Evolutionary conservation across 2,113 vertebrate genomes (phyloP), one percentile per base, ranked within the genome.

Genomic region (Plotosus lineatus): DNA sequence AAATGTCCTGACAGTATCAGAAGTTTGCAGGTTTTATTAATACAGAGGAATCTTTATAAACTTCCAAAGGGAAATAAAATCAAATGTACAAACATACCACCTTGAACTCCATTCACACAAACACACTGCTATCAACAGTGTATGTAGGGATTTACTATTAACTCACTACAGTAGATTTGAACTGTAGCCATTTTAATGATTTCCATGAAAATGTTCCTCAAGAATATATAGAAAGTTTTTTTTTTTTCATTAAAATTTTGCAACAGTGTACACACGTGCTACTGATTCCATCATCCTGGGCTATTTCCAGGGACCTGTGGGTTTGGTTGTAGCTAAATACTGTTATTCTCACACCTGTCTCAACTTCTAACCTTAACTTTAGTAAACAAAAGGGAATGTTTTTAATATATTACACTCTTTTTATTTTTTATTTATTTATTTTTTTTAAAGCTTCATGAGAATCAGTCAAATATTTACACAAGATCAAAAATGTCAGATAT

Each of bases 11-110:
- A 31, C 69, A 72, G 33, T 72, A 46, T 72, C 46, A 33, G 28
- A 50, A 72, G 44, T 21, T 50, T 68, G 31, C 40, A 44, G 11
- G 4, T 68, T 44, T 72, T 72, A 72, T 72, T 72, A 72, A 31
- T 71, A 31, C 50, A 33, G 69, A 46, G 33, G 26, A 15, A 21
- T 31, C n/a, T 71, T 48, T 50, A 71, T 48, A 48, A 48, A 9
- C 46, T 33, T 2, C 33, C 17, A 50, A 3, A 31, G 42, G 40
- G 44, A 44, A 68, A 68, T 68, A 71, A 69, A 71, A 28, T 42
- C 15, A 72, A 72, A 72, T 72, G 3, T 46, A 51, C 28, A 78
- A 42, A 68, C 10, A 53, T 9, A 68, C 42, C 28, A 26, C 1
- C 19, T 26, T 19, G 36, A 42, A 48, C 77, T 65, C 60, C 8